Percentiles rank a stretch among this genome's conserved stretches.
Evolutionary conservation across 1,140 invertebrate species (phyloP).

Genomic region (Lepidostoma basale): DNA sequence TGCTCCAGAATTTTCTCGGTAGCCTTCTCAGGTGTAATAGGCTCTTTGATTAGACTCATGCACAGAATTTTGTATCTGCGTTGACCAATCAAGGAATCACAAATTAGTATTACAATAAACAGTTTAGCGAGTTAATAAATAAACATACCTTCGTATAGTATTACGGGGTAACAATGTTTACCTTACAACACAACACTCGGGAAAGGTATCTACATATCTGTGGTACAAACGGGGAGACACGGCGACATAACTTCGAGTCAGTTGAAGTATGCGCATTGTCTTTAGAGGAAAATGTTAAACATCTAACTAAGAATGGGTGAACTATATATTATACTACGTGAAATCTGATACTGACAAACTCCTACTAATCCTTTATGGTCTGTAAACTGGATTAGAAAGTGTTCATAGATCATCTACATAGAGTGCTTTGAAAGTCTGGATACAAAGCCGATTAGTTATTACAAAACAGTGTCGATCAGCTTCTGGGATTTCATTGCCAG

Average conservation of each 20-base stretch:
- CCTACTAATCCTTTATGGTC: background rate
- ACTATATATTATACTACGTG: background rate
- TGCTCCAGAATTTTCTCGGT: conserved; percentile 87
- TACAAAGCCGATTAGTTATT: conserved; percentile 36
- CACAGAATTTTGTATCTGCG: conserved; percentile 94
- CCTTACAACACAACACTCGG: conserved; percentile 27
- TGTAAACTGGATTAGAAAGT: conserved; percentile 1
- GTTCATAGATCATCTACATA: background rate
- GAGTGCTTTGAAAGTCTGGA: conserved; percentile 35
- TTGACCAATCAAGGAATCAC: conserved; percentile 48
- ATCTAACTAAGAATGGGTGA: no score
- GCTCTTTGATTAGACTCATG: conserved; percentile 76
- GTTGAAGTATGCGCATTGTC: conserved; percentile 34
- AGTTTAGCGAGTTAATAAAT: conserved; percentile 10
- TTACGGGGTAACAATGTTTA: conserved; percentile 16
- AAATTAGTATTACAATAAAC: conserved; percentile 21
- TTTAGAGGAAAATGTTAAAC: background rate
- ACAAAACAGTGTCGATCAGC: conserved; percentile 26
- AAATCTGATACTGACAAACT: conserved; percentile 3
- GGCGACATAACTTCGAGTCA: conserved; percentile 34
- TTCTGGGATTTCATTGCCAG: conserved; percentile 25
- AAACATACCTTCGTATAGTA: conserved; percentile 17
- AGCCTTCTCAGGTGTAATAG: conserved; percentile 80
- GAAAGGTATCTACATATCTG: conserved; percentile 9
- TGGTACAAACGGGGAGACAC: background rate